phyloP scores from a whole-genome alignment of 2,113 vertebrate species.

The Turnix velox region DNA sequence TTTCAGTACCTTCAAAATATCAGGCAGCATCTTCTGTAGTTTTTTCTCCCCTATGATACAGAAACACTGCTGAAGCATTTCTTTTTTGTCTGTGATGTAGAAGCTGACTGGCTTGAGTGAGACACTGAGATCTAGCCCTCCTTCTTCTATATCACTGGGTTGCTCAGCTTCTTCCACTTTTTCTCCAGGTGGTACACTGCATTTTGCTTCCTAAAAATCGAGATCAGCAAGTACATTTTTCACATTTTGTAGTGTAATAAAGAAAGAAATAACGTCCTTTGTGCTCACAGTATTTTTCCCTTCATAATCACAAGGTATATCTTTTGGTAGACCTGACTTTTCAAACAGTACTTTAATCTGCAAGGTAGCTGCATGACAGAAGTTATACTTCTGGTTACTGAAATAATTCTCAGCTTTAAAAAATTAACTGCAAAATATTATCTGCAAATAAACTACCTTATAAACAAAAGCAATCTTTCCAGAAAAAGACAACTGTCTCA shows the following conservation, averaged over 20 bases:
- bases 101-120: slow-evolving; percentile 89
- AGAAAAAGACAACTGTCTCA: not conserved
- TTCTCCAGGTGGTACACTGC: slow-evolving; percentile 59
- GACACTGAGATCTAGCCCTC: slow-evolving; percentile 87
- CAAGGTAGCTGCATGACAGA: not conserved
- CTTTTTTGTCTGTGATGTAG: slow-evolving; percentile 83
- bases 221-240: not conserved
- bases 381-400: not conserved
- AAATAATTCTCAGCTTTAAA: not conserved
- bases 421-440: not conserved
- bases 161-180: slow-evolving; percentile 78
- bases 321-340: not conserved
- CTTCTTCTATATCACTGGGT: slow-evolving; percentile 91
- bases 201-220: slow-evolving; percentile 78
- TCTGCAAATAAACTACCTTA: not conserved
- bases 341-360: not conserved
- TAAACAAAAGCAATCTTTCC: not conserved
- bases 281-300: not conserved
- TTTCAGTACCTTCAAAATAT: slow-evolving; percentile 86
- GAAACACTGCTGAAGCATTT: slow-evolving; percentile 95
- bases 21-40: slow-evolving; percentile 91
- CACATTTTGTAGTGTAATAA: not conserved
- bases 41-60: slow-evolving; percentile 90
- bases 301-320: not conserved
- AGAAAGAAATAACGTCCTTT: not conserved